Evolutionary conservation across 2,888 invertebrate genomes (phyloP).

Genomic region (Trissoscelio sp.): DNA sequence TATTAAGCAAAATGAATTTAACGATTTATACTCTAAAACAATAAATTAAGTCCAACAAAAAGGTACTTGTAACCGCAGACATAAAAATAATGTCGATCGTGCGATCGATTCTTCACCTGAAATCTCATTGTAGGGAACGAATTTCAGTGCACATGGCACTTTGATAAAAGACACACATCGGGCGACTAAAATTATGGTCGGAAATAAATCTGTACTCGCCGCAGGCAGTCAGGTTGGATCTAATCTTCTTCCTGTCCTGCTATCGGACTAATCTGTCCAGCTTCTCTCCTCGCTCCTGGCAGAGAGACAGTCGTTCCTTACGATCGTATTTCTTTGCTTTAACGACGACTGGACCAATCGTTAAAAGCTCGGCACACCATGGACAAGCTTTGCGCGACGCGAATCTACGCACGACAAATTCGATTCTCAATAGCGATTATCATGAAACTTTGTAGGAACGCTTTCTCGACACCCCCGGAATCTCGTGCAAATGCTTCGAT

Average conservation of each 20-base stretch:
- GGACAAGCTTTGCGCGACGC: constrained; percentile 36
- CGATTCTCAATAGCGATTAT: constrained; percentile 38
- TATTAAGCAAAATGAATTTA: too few relatives aligned
- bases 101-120: constrained; percentile 18
- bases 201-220: constrained; percentile 67
- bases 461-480: not conserved
- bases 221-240: constrained; percentile 61
- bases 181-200: constrained; percentile 59
- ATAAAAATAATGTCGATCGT: constrained; percentile 26
- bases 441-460: constrained; percentile 7
- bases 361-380: constrained; percentile 64
- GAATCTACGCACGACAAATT: constrained; percentile 47
- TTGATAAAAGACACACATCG: constrained; percentile 60
- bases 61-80: too few relatives aligned
- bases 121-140: constrained; percentile 35
- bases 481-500: not conserved
- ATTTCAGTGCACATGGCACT: constrained; percentile 51
- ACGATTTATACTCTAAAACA: too few relatives aligned
- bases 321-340: constrained; percentile 71
- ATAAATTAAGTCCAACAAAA: too few relatives aligned
- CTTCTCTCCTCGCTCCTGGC: constrained; percentile 50
- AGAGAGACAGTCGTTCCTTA: constrained; percentile 58
- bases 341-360: constrained; percentile 71
- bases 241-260: constrained; percentile 66
- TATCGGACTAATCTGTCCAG: constrained; percentile 68